A percentile compares a stretch with the other conserved stretches of the same genome.
Conservation (phyloP, 2,113 vertebrate species). For the Pungitius pungitius region DNA sequence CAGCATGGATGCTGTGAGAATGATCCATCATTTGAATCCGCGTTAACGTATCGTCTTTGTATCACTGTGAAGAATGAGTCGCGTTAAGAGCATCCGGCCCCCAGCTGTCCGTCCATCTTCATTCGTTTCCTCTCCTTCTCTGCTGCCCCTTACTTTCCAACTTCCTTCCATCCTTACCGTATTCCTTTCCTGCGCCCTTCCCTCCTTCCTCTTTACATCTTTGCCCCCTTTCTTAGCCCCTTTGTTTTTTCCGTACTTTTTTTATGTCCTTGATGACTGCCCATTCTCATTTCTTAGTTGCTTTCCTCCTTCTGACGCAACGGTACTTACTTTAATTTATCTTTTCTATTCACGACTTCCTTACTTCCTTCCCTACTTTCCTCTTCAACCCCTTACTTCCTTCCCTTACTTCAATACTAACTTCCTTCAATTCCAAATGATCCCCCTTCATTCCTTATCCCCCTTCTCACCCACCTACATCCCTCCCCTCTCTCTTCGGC, state of each 20-base stretch:
- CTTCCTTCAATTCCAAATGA: not conserved
- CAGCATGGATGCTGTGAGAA: conserved; percentile 35
- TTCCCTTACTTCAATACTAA: not conserved
- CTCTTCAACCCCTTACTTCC: not conserved
- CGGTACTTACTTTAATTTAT: not conserved
- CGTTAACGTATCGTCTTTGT: conserved; percentile 25
- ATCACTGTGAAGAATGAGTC: conserved; percentile 4
- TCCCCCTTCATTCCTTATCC: not conserved
- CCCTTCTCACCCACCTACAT: not conserved
- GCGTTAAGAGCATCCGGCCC: conserved; percentile 11
- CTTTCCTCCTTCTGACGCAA: not conserved
- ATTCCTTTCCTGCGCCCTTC: not conserved
- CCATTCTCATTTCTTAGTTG: no score
- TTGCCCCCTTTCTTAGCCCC: not conserved
- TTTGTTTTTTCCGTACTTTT: not conserved
- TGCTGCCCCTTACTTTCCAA: not conserved
- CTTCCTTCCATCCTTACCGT: not conserved
- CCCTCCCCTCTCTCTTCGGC: not conserved
- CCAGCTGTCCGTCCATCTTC: not conserved
- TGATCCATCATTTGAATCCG: conserved; percentile 24
- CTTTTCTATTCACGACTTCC: not conserved
- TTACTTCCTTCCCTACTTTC: not conserved
- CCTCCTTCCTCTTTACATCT: not conserved
- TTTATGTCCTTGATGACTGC: no score
- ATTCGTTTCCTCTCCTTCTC: no score